These are phyloP conservation scores for Takifugu flavidus DNA, from an alignment of 2,113 vertebrate genomes.

Conservation along the genomic window DNA sequence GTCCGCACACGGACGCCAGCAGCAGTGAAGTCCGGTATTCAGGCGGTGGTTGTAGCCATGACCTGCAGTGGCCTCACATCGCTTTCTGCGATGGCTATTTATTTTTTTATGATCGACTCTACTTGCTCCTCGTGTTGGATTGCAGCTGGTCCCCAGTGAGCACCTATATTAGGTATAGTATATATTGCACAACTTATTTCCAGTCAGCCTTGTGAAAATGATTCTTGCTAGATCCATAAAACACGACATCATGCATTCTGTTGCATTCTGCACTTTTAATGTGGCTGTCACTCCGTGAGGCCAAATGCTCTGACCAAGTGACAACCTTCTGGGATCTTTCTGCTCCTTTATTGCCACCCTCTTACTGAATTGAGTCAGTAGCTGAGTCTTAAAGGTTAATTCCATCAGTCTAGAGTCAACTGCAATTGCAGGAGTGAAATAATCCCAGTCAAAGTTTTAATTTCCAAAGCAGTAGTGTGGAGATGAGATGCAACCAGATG, in stretches of 20 bases:
- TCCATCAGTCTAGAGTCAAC: slow-evolving; percentile 21
- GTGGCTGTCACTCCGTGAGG: slow-evolving; percentile 37
- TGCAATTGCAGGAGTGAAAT: slow-evolving; percentile 19
- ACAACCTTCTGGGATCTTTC: slow-evolving; percentile 22
- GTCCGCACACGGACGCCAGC: slow-evolving; percentile 54
- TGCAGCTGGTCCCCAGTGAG: slow-evolving; percentile 67
- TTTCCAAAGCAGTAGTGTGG: background rate
- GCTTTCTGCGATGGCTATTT: slow-evolving; percentile 40
- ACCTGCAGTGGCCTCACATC: slow-evolving; percentile 40
- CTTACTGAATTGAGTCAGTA: slow-evolving; percentile 1
- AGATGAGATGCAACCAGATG: slow-evolving; percentile 52
- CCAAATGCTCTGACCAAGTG: slow-evolving; percentile 38
- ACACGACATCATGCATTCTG: slow-evolving; percentile 7
- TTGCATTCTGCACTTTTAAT: slow-evolving; percentile 32
- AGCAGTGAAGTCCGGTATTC: slow-evolving; percentile 4
- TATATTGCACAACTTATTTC: slow-evolving; percentile 41
- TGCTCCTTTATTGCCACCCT: slow-evolving; percentile 25
- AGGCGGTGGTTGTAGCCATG: background rate
- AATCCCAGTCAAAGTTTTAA: slow-evolving; percentile 16
- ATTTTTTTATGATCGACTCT: slow-evolving; percentile 56
- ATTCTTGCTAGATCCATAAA: background rate
- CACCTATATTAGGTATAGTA: slow-evolving; percentile 76
- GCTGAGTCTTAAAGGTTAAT: slow-evolving; percentile 1
- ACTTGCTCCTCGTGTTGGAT: slow-evolving; percentile 68
- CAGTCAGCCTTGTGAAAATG: background rate